A percentile compares a stretch with the other conserved stretches of the same genome.
Conservation (phyloP, 2,888 invertebrate species). For the Penaeus monodon region DNA sequence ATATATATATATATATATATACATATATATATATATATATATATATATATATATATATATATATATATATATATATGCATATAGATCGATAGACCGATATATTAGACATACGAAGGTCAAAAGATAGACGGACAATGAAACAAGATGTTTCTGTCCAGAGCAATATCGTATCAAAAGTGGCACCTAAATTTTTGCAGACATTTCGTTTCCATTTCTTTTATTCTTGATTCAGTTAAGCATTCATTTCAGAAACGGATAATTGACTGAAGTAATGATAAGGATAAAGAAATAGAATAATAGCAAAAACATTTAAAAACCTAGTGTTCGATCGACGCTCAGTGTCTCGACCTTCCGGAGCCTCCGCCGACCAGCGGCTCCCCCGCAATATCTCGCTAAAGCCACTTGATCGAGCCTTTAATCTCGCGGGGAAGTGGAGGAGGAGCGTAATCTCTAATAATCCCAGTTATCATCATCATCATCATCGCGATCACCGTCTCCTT, state of each 20-base stretch:
- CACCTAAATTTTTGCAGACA: neutral
- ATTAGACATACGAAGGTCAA: neutral
- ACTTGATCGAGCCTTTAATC: neutral
- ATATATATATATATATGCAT: slow-evolving; percentile 17
- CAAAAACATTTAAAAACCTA: too few relatives aligned
- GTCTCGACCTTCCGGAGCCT: too few relatives aligned
- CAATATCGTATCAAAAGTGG: neutral
- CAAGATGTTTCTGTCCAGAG: neutral
- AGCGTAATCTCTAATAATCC: neutral
- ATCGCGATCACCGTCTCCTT: neutral
- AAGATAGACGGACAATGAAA: neutral
- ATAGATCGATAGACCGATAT: neutral
- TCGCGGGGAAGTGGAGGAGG: neutral
- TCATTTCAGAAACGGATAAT: too few relatives aligned
- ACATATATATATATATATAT: slow-evolving; percentile 25
- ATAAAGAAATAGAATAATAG: too few relatives aligned
- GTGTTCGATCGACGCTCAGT: too few relatives aligned
- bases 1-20: neutral
- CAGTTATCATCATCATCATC: slow-evolving; percentile 7
- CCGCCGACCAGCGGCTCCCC: neutral
- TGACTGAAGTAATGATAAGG: too few relatives aligned
- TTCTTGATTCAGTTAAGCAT: neutral
- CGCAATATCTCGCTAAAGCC: neutral
- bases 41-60: slow-evolving; percentile 19
- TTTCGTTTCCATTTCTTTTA: neutral